Conservation (phyloP, 2,797 vertebrate species). For the Falco columbarius region DNA sequence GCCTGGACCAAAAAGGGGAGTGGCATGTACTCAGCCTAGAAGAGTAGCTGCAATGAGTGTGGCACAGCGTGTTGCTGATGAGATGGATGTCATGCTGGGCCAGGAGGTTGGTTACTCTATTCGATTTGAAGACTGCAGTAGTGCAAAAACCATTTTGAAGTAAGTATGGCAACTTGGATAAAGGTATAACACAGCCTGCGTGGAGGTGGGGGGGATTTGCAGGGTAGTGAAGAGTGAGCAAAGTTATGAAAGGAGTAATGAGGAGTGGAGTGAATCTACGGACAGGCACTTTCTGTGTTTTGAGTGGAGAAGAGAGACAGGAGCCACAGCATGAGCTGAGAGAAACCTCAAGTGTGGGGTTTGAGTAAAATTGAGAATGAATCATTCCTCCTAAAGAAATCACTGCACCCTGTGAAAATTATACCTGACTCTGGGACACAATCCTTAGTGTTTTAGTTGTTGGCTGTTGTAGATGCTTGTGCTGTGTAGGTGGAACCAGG, state of each 20-base stretch:
- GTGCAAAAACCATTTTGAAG: constrained; percentile 95
- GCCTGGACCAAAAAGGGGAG: constrained; percentile 89
- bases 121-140: constrained; percentile 97
- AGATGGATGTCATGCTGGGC: constrained; percentile 96
- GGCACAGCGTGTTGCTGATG: constrained; percentile 94
- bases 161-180: constrained; percentile 75
- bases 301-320: background rate
- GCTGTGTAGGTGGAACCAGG: background rate
- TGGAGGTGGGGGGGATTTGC: accelerated
- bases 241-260: background rate
- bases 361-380: background rate
- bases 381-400: background rate
- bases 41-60: constrained; percentile 97
- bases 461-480: background rate
- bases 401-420: background rate
- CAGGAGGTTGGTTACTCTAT: constrained; percentile 98
- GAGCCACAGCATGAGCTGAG: background rate
- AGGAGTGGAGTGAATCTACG: background rate
- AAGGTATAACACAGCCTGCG: background rate
- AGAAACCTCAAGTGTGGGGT: background rate
- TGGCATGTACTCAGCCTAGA: constrained; percentile 94
- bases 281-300: background rate
- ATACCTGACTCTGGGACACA: background rate
- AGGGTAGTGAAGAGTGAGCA: background rate
- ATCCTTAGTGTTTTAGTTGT: background rate